Base-by-base conservation (phyloP, 1,140 invertebrate species). In the Mya arenaria region DNA sequence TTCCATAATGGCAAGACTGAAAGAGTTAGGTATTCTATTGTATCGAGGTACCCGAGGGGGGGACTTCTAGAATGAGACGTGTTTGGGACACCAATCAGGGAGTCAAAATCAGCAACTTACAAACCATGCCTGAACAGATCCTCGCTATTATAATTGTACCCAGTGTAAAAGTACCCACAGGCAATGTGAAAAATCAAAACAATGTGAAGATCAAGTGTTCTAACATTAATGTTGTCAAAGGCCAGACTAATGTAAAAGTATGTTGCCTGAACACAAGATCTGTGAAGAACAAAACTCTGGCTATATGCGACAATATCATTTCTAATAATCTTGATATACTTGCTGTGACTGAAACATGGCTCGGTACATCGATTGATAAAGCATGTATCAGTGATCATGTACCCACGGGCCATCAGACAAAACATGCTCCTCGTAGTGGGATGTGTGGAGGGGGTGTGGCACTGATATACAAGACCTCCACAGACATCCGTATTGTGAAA, bases 311-410 rank as follows among this genome's bases (percentile, higher is more conserved):
- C n/a, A 56, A 36, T 19, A 56, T 72, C 23, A 32, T 72, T 34
- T 34, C 69, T 13, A 55, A 72, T 72, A 32, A 72, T 10, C 34
- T 72, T 56, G 69, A 72, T 23, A 58, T 72, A 5, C 39, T 15
- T 72, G 25, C 69, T 25, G 58, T 56, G 25, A 72, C 52, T 58
- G 69, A 72, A 58, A 72, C 44, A 55, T 72, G 69, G 69, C 69
- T 72, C 23, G 69, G 69, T 23, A 72, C 48, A 17, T 72, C 69
- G 6, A 32, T 72, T 58, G 48, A 72, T 23, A 72, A 56, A n/a
- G 23, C n/a, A n/a, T 72, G 44, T n/a, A 72, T 58, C 69, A 72
- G 69, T 19, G 52, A 72, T 56, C 44, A 56, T 36, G 44, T 72
- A 10, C 69, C 69, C 41, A 15, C 13, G 30, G 62, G 62, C 23